Evolutionary conservation across 1,140 invertebrate genomes (phyloP), one percentile per base, ranked within the genome.

Genomic region (Pomacea maculata): DNA sequence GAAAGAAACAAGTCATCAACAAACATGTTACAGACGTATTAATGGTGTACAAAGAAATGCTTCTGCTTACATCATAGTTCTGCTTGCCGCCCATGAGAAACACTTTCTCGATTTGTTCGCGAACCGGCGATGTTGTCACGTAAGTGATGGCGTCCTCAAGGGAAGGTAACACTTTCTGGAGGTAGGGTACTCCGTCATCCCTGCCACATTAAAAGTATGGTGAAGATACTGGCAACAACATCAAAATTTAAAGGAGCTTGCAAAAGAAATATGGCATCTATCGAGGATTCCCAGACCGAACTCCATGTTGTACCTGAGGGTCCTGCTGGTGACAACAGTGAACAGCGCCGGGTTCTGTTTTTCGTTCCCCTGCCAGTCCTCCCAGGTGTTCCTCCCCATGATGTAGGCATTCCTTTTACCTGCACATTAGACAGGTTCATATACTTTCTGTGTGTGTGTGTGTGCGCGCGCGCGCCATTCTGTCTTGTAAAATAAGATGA

Each of bases 381-480:
- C 75, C 75, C 75, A 77, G 25, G 75, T 67, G 75, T 67, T 57
- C 0, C 75, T 63, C 6, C 75, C 75, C 75, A 77, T 77, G 75
- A 77, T 77, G 75, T 77, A 77, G 29, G 63, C 75, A 34, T 77
- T 77, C 64, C 67, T 77, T 45, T 77, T 77, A 29, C 21, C 75
- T 77, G 63, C 17, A 73, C 15, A 61, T 61, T 17, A 61, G 57
- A 61, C 1, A 61, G 34, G 34, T 2, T 45, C 6, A 61, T 14
- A 61, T 45, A 6, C 57, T 61, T 8, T 17, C 57, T 61, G 4
- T 61, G 1, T 61, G 4, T 17, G 15, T 61, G 57, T 61, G 68
- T n/a, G 68, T 71, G 68, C 1, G 68, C 25, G 68, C 19, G 19
- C 45, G 68, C 19, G 68, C 45, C 25, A 10, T 25, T 25, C 25